Base-by-base conservation (phyloP, 2,797 vertebrate species). In the Eutrigla gurnardus region DNA sequence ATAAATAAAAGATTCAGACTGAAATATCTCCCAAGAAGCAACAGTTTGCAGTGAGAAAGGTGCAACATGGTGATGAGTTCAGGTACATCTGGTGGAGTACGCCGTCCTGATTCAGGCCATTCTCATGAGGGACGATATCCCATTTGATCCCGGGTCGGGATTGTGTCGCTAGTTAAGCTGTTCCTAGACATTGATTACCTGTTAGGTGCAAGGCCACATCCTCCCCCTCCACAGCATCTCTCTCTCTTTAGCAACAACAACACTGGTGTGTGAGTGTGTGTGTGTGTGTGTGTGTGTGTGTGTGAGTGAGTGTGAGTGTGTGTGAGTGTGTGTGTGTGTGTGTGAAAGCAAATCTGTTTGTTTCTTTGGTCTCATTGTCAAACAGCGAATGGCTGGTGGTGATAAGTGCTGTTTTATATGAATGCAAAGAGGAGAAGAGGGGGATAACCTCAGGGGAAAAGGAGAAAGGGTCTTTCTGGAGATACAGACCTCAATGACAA, bases 281-380 rank as follows among this genome's bases (percentile, higher is more conserved):
- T 14, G 0, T 6, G 25, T 45, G n/a, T 45, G 8, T n/a, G 55
- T 45, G 58, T 37, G 9, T 33, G 3, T 9, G 32, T 36, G 18
- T 47, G 12, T 15, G 14, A 45, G 45, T 17, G 8, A 10, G 6
- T 10, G 45, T 53, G 4, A 35, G 0, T 7, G 49, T 45, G 17
- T 47, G 7, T 53, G 10, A 13, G 25, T 49, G 50, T 42, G 3
- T 50, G 17, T 43, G 7, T 53, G 10, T 17, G 25, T 45, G 50
- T 42, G 3, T 50, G 35, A 67, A 49, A 60, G 73, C 11, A n/a
- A 40, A 42, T 69, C 64, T 39, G 37, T 14, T 15, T 84, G 83
- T 89, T 87, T 85, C 79, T 81, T 75, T 78, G 86, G 72, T 73
- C 73, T 70, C 82, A 80, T 84, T 86, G 81, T 87, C 76, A 83